Conservation (phyloP, 2,113 vertebrate genomes). For the Nettapus auritus region DNA sequence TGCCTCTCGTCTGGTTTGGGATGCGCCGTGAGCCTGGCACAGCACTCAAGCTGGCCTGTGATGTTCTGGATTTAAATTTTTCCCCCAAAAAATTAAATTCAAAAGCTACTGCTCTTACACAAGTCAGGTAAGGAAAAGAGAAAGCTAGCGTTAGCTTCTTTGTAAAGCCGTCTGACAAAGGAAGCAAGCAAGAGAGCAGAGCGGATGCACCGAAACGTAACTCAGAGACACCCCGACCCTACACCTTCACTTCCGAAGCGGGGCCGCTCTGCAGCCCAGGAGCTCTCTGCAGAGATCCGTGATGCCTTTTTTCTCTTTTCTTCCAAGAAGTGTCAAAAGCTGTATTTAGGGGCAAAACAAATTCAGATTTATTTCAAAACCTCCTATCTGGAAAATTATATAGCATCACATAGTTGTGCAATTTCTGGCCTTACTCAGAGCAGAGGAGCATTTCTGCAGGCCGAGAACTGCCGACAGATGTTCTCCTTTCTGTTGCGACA, state of each 20-base stretch:
- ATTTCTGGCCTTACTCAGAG: neutral
- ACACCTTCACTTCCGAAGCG: neutral
- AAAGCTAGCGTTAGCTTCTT: neutral
- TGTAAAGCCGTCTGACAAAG: neutral
- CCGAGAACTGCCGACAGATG: constrained; percentile 13
- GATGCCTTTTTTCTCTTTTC: neutral
- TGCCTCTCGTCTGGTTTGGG: neutral
- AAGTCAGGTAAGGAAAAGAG: neutral
- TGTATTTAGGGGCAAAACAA: neutral
- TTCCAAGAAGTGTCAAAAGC: neutral
- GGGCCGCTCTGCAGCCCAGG: neutral
- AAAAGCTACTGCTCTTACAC: neutral
- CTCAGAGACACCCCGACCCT: rapidly evolving
- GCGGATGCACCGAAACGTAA: rapidly evolving
- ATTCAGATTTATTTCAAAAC: neutral
- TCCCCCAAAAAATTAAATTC: neutral
- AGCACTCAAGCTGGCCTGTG: neutral
- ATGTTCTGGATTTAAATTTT: neutral
- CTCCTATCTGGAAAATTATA: neutral
- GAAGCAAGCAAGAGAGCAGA: neutral
- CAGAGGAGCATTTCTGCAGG: neutral
- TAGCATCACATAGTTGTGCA: neutral
- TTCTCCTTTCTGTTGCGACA: constrained; percentile 26
- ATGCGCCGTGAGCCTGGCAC: neutral
- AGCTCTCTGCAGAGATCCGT: neutral